These are phyloP conservation scores for Pseudachorutes palmiensis DNA, from an alignment of 1,140 invertebrate genomes.

Conservation along the genomic window DNA sequence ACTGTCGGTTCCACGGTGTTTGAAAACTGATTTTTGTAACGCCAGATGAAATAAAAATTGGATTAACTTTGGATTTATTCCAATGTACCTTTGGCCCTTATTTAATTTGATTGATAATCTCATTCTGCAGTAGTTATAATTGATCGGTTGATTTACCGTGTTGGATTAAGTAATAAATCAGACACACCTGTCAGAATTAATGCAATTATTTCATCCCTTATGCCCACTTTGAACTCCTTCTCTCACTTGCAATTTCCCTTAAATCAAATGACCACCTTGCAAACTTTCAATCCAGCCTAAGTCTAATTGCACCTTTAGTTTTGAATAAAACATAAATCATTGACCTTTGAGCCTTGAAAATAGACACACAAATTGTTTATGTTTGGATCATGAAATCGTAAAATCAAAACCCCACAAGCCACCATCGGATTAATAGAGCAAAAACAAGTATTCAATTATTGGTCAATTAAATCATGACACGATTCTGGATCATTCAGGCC, in stretches of 20 bases:
- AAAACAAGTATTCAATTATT: too few species aligned
- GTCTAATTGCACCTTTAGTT: too few species aligned
- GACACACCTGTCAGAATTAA: constrained; percentile 6
- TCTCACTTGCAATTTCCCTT: background rate
- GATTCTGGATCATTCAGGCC: background rate
- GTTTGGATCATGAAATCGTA: background rate
- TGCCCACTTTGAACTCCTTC: too few species aligned
- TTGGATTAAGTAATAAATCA: constrained; percentile 7
- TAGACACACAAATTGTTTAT: background rate
- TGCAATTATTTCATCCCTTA: constrained; percentile 1
- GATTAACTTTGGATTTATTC: too few species aligned
- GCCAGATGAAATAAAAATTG: too few species aligned
- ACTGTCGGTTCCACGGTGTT: background rate
- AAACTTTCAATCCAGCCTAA: too few species aligned
- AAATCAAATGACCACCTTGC: too few species aligned
- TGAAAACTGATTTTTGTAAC: background rate
- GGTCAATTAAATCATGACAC: constrained; percentile 18
- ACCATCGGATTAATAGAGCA: too few species aligned
- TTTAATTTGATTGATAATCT: constrained; percentile 7
- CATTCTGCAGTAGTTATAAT: background rate
- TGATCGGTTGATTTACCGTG: background rate
- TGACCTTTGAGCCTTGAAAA: background rate
- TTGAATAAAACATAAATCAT: too few species aligned
- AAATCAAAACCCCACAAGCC: too few species aligned
- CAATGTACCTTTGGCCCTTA: background rate